Evolutionary conservation across 2,888 invertebrate genomes (phyloP), one percentile per base, ranked within the genome.

Genomic region (Drosophila pseudotalamancana): DNA sequence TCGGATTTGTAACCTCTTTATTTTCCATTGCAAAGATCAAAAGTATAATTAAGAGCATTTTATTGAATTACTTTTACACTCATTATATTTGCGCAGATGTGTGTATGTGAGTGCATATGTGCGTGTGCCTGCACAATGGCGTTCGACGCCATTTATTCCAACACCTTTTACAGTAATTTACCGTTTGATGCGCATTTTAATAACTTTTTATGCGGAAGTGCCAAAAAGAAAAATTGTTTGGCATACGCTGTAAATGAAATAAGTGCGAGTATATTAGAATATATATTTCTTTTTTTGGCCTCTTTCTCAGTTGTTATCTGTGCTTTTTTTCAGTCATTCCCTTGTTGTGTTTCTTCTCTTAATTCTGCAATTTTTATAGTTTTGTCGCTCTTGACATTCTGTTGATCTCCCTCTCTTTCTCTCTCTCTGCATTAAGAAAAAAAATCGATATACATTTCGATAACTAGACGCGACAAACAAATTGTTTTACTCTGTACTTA

Each of bases 31-130:
- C 57, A 46, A 62, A 65, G 84, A 80, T 80, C 74, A 80, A 77
- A 78, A 78, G 82, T 74, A 60, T 78, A 87, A 81, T 81, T 87
- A 81, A 72, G 55, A 72, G 39, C 25, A 45, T 32, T 57, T 84
- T 72, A 87, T 69, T 65, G 48, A 74, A 77, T 73, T 81, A 67
- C 45, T 70, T 77, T 65, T 71, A 35, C 70, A 67, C 87, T 73
- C 72, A 63, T 57, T 65, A 40, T 12, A 11, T 34, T 8, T 16
- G 21, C 11, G 45, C 27, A 4, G 2, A 21, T 27, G 14, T 34
- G 21, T 18, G 27, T 19, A 2, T 6, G 46, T 27, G n/a, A 12
- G 3, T 18, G 18, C 18, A 18, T 12, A 8, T 6, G 6, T 21
- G 34, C 14, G 46, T 27, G 29, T 16, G 23, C 21, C 23, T 39